Conservation (phyloP, 2,797 vertebrate genomes). For the Helarctos malayanus region DNA sequence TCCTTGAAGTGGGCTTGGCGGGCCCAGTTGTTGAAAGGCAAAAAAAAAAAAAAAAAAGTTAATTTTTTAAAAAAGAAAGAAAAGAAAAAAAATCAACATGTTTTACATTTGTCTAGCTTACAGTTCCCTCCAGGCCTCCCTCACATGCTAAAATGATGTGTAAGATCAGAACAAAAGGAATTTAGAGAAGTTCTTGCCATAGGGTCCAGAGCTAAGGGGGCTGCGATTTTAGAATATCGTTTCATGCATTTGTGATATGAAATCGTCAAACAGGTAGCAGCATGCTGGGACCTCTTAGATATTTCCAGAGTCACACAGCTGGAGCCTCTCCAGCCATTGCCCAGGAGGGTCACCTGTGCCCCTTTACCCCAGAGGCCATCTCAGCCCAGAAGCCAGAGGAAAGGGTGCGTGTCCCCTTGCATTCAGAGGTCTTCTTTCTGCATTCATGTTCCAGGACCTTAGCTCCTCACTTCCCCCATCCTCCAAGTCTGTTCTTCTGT, state of each 20-base stretch:
- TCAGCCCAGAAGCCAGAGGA: neutral
- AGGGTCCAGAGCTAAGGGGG: neutral
- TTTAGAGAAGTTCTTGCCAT: neutral
- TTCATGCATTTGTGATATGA: neutral
- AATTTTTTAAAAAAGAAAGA: conserved; percentile 54
- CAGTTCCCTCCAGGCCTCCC: conserved; percentile 71
- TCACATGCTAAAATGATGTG: neutral
- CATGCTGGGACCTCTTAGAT: neutral
- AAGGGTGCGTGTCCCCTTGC: neutral
- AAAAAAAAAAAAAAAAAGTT: neutral
- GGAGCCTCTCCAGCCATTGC: neutral
- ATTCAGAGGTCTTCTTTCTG: neutral
- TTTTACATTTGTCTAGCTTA: conserved; percentile 74
- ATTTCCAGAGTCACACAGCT: neutral
- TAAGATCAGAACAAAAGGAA: conserved; percentile 67
- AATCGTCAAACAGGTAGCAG: neutral
- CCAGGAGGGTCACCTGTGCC: neutral
- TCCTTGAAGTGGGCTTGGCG: conserved; percentile 80
- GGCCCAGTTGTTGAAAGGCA: conserved; percentile 72
- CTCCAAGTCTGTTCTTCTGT: neutral
- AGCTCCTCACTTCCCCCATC: fast-evolving
- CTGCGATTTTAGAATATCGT: neutral
- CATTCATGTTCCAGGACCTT: neutral
- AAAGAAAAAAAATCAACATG: conserved; percentile 63
- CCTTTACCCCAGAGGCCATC: neutral